Conservation (phyloP, 1,140 invertebrate genomes). For the Dinoponera quadriceps region DNA sequence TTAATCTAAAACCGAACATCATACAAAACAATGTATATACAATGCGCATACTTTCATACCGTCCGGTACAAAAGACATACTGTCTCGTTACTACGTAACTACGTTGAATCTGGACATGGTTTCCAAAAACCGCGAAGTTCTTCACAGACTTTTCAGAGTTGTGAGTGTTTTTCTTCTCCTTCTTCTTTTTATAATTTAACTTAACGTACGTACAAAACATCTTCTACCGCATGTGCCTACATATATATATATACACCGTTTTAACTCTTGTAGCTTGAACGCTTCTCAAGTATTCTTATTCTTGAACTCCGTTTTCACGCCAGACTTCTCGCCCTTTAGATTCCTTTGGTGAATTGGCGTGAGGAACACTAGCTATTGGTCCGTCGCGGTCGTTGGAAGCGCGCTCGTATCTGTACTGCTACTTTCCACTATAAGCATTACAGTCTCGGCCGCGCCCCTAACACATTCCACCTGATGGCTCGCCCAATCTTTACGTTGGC, state of each 20-base stretch:
- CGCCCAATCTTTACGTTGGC: constrained; percentile 94
- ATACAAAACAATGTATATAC: constrained; percentile 15
- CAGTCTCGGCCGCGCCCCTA: constrained; percentile 87
- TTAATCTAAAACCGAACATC: constrained; percentile 12
- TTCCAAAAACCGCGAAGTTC: constrained; percentile 34
- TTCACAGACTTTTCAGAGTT: constrained; percentile 4
- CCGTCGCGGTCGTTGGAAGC: constrained; percentile 75
- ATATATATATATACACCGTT: constrained; percentile 47
- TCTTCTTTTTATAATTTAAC: constrained; percentile 18
- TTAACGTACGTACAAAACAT: constrained; percentile 47
- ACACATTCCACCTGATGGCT: constrained; percentile 94
- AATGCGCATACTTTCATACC: constrained; percentile 1
- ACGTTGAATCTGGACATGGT: constrained; percentile 13
- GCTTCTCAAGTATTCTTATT: constrained; percentile 59
- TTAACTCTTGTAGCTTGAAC: constrained; percentile 21
- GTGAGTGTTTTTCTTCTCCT: too few species aligned
- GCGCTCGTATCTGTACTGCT: constrained; percentile 79
- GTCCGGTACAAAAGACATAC: constrained; percentile 33
- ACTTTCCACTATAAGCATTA: constrained; percentile 88
- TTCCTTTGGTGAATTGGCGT: constrained; percentile 77
- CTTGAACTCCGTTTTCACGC: constrained; percentile 47
- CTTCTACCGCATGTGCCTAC: constrained; percentile 43
- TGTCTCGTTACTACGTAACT: constrained; percentile 16
- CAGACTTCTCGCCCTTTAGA: constrained; percentile 63
- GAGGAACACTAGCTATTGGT: constrained; percentile 83